Percentiles rank a stretch among this genome's conserved stretches.
Conservation (phyloP, 2,113 vertebrate species). For the Dicentrarchus labrax region DNA sequence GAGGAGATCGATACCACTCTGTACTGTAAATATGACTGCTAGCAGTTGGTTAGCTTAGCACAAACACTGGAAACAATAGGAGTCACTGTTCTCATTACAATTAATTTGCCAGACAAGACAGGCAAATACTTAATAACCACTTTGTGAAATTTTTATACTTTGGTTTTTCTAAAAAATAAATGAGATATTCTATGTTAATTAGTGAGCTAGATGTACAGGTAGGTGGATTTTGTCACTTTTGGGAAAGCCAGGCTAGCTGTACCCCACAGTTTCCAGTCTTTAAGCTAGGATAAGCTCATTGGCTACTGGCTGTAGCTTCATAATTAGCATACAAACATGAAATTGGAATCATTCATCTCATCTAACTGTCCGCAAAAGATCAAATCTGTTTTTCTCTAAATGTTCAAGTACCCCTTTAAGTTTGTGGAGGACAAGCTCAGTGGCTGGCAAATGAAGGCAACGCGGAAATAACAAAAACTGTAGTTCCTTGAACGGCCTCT, state of each 20-base stretch:
- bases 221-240: neutral
- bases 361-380: neutral
- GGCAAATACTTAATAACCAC: no score
- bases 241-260: neutral
- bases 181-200: neutral
- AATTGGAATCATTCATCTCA: neutral
- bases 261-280: neutral
- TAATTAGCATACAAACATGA: neutral
- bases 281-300: neutral
- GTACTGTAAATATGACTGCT: neutral
- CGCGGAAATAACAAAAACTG: no score
- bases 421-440: no score
- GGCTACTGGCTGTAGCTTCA: neutral
- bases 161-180: neutral
- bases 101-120: slow-evolving; percentile 1
- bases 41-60: neutral
- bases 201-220: neutral
- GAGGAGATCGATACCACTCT: neutral
- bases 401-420: no score
- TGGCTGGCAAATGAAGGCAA: no score
- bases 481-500: no score
- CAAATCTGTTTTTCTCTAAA: neutral
- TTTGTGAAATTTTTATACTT: neutral
- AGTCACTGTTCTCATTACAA: neutral
- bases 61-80: slow-evolving; percentile 6